phyloP scores from a whole-genome alignment of 2,888 invertebrate species.

The Acholoe squamosa region DNA sequence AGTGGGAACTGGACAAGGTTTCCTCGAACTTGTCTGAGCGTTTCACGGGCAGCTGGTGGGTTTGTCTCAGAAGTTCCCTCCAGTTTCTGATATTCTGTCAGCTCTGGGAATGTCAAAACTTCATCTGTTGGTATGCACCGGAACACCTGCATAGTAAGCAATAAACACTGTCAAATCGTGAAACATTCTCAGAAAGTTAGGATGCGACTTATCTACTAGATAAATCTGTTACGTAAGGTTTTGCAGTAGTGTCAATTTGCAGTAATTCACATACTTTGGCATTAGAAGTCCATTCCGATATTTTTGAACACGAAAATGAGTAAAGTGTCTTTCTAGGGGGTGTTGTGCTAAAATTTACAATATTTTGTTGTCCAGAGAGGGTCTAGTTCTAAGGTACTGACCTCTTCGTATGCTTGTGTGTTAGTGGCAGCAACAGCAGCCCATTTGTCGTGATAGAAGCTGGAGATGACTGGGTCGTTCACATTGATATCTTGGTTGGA shows the following conservation, averaged over 20 bases:
- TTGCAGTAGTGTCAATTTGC: no score
- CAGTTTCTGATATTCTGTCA: slow-evolving; percentile 90
- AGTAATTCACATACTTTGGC: no score
- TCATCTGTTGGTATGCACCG: slow-evolving; percentile 94
- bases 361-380: no score
- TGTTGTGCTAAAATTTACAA: no score
- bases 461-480: slow-evolving; percentile 90
- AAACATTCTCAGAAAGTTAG: no score
- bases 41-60: slow-evolving; percentile 87
- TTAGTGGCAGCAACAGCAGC: slow-evolving; percentile 90
- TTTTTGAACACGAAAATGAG: no score
- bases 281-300: no score
- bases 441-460: slow-evolving; percentile 94
- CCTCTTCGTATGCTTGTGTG: slow-evolving; percentile 94
- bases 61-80: slow-evolving; percentile 89
- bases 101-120: slow-evolving; percentile 90
- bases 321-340: no score
- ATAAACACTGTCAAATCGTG: background rate
- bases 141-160: slow-evolving; percentile 87
- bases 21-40: slow-evolving; percentile 91
- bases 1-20: slow-evolving; percentile 94
- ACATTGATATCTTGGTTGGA: slow-evolving; percentile 86
- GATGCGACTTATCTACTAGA: no score
- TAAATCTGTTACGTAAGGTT: no score
- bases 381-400: no score